A percentile compares a stretch with the other conserved stretches of the same genome.
Conservation (phyloP, 2,888 invertebrate genomes). For the Branchipolynoe longqiensis region DNA sequence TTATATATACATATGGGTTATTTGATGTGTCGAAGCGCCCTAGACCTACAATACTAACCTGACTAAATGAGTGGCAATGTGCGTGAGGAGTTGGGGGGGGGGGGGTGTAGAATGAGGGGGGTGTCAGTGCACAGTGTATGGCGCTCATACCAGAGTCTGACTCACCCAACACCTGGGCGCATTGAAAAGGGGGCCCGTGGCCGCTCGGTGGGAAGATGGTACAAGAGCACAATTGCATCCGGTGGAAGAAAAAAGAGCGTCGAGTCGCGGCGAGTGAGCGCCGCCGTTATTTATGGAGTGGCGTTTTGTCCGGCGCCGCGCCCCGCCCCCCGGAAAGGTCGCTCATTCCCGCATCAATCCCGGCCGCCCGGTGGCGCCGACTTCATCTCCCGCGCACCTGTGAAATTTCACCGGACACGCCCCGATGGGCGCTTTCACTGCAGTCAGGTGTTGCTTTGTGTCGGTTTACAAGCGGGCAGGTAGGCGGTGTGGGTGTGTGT, state of each 20-base stretch:
- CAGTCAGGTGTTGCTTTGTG: constrained; percentile 46
- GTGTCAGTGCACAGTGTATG: no score
- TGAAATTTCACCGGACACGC: constrained; percentile 32
- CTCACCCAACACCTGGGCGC: neutral
- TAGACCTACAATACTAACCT: no score
- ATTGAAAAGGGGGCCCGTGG: neutral
- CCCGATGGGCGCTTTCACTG: constrained; percentile 30
- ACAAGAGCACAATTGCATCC: constrained; percentile 22
- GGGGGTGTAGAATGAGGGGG: neutral
- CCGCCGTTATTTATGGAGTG: constrained; percentile 35
- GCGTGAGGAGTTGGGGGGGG: no score
- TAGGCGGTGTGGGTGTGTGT: neutral
- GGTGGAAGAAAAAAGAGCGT: constrained; percentile 12
- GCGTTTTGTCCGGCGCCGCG: constrained; percentile 30
- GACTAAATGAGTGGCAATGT: no score
- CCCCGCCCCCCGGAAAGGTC: neutral
- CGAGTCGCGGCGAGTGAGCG: constrained; percentile 16
- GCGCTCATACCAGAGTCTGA: no score
- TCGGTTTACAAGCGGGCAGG: constrained; percentile 14
- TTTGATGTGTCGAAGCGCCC: no score
- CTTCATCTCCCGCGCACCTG: constrained; percentile 47
- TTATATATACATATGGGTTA: no score
- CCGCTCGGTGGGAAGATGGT: neutral
- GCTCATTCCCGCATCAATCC: constrained; percentile 46
- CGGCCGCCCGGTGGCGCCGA: constrained; percentile 7